A percentile compares a stretch with the other conserved stretches of the same genome.
These are phyloP conservation scores for Thymelicus sylvestris DNA, from an alignment of 2,888 invertebrate species.

Conservation along the genomic window DNA sequence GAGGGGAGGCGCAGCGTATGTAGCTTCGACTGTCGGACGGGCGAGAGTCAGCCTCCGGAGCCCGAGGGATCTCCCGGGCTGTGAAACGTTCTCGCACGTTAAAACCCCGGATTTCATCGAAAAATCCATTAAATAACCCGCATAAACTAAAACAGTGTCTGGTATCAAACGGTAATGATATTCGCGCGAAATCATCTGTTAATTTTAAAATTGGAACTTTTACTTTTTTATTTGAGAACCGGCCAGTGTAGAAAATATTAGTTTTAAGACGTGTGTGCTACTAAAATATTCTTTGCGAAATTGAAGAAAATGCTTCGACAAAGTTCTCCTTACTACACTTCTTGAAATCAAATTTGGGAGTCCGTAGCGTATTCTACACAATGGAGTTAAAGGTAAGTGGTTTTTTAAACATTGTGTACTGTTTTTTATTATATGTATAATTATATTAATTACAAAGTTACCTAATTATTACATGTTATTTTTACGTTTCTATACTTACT, in stretches of 20 bases:
- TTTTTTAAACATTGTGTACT: neutral
- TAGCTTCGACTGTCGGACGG: slow-evolving; percentile 69
- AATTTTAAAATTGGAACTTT: slow-evolving; percentile 60
- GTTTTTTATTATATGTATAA: too few species aligned
- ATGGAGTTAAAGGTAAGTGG: slow-evolving; percentile 17
- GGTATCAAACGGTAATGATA: slow-evolving; percentile 40
- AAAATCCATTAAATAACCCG: slow-evolving; percentile 39
- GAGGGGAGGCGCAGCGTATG: slow-evolving; percentile 72
- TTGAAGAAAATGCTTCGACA: slow-evolving; percentile 16
- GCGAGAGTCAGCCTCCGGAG: slow-evolving; percentile 75
- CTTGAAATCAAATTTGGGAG: neutral
- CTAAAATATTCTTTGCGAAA: slow-evolving; percentile 3
- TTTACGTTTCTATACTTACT: too few species aligned
- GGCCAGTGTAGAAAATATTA: slow-evolving; percentile 55
- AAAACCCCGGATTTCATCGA: slow-evolving; percentile 23
- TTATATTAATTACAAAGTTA: too few species aligned
- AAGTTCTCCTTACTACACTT: neutral
- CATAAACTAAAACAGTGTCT: slow-evolving; percentile 50
- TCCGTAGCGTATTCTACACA: neutral
- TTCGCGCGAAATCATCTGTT: slow-evolving; percentile 44
- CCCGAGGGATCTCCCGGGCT: slow-evolving; percentile 71
- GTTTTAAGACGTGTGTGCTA: slow-evolving; percentile 50
- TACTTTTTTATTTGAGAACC: slow-evolving; percentile 49
- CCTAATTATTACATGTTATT: too few species aligned
- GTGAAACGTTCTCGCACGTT: slow-evolving; percentile 49